Percentiles rank a stretch among this genome's conserved stretches.
phyloP scores from a whole-genome alignment of 2,797 vertebrate species.

The Morelia viridis region DNA sequence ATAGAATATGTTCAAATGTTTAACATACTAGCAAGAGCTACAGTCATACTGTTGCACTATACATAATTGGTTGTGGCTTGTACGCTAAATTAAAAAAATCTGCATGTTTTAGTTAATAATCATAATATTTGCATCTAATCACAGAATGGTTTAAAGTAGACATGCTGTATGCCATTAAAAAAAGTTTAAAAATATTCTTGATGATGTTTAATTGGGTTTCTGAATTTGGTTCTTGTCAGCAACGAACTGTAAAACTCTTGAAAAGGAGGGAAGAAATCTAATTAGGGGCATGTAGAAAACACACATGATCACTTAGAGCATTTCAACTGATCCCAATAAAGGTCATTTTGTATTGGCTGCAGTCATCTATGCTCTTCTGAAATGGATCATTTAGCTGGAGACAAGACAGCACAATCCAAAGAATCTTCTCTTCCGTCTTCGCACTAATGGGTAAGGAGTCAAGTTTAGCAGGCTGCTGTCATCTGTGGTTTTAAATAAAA shows the following conservation, averaged over 20 bases:
- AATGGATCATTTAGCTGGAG: slow-evolving; percentile 83
- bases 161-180: slow-evolving; percentile 74
- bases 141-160: slow-evolving; percentile 66
- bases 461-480: slow-evolving; percentile 99
- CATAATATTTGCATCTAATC: slow-evolving; percentile 63
- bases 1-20: slow-evolving; percentile 66
- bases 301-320: slow-evolving; percentile 61
- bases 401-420: slow-evolving; percentile 97
- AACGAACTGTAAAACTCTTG: slow-evolving; percentile 64
- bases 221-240: slow-evolving; percentile 49
- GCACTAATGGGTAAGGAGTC: slow-evolving; percentile 90
- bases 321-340: slow-evolving; percentile 55
- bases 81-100: slow-evolving; percentile 65
- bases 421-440: slow-evolving; percentile 96
- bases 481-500: slow-evolving; percentile 74
- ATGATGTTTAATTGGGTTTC: slow-evolving; percentile 57
- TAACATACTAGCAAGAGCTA: slow-evolving; percentile 66
- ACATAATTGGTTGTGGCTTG: slow-evolving; percentile 66
- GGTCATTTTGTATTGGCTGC: slow-evolving; percentile 59
- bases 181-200: slow-evolving; percentile 73
- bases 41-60: slow-evolving; percentile 69
- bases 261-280: slow-evolving; percentile 64
- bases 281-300: slow-evolving; percentile 72
- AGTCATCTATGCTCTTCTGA: slow-evolving; percentile 73
- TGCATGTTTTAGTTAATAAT: slow-evolving; percentile 63